phyloP scores from a whole-genome alignment of 2,797 vertebrate species.

The Scomberomorus guttatus region DNA sequence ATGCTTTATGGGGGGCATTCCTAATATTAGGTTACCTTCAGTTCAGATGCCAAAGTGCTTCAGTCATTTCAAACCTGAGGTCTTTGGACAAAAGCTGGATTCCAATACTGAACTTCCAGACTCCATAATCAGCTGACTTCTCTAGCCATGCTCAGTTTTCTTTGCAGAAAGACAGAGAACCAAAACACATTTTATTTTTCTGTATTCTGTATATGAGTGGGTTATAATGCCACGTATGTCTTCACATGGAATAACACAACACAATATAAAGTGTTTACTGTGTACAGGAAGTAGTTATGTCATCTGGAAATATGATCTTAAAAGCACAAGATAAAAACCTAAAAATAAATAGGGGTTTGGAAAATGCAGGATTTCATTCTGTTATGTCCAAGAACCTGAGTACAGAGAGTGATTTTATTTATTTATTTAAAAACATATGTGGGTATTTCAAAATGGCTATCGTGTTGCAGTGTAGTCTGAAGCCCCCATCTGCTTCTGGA shows the following conservation, averaged over 20 bases:
- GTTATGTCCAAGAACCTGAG: background rate
- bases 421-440: constrained; percentile 56
- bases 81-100: constrained; percentile 60
- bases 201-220: background rate
- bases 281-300: background rate
- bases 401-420: constrained; percentile 45
- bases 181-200: background rate
- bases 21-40: constrained; percentile 75
- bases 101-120: constrained; percentile 37
- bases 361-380: background rate
- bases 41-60: constrained; percentile 68
- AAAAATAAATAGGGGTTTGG: constrained; percentile 6
- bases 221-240: background rate
- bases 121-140: constrained; percentile 42
- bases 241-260: background rate
- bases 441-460: constrained; percentile 75
- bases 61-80: constrained; percentile 60
- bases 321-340: constrained; percentile 5
- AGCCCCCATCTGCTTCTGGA: constrained; percentile 81
- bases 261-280: constrained; percentile 1
- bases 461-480: constrained; percentile 68
- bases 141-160: background rate
- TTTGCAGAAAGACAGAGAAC: constrained; percentile 12
- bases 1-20: constrained; percentile 52
- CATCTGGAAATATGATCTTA: constrained; percentile 7